Conservation (phyloP, 2,113 vertebrate genomes). For the Cynoglossus semilaevis region DNA sequence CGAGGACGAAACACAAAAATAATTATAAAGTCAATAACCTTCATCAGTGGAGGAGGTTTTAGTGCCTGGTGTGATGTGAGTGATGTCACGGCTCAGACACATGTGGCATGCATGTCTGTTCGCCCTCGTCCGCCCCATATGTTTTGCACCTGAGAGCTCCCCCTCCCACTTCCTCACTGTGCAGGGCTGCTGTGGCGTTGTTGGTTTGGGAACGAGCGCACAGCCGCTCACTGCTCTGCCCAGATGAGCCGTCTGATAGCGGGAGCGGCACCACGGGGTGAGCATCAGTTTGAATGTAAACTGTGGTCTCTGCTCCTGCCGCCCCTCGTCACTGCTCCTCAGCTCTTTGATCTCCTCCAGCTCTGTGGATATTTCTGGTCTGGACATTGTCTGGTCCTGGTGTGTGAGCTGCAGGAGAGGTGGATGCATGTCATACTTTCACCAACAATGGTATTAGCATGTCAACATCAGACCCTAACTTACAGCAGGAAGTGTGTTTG, state of each 20-base stretch:
- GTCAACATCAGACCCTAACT: conserved; percentile 21
- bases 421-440: conserved; percentile 38
- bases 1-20: neutral
- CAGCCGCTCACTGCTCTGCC: conserved; percentile 19
- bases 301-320: conserved; percentile 20
- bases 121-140: conserved; percentile 41
- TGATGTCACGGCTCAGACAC: conserved; percentile 31
- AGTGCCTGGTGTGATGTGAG: conserved; percentile 28
- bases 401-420: conserved; percentile 36
- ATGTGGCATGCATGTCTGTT: conserved; percentile 41
- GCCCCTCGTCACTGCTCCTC: conserved; percentile 23
- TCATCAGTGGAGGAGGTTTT: conserved; percentile 38
- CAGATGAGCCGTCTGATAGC: conserved; percentile 30
- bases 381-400: conserved; percentile 16
- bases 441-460: conserved; percentile 15
- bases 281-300: conserved; percentile 21
- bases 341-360: conserved; percentile 30
- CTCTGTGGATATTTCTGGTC: conserved; percentile 34
- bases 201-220: conserved; percentile 6
- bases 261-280: neutral
- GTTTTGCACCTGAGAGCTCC: conserved; percentile 63
- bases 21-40: conserved; percentile 26
- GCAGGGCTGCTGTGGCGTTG: conserved; percentile 3
- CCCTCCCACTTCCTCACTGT: neutral
- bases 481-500: neutral